Evolutionary conservation across 2,113 vertebrate genomes (phyloP), one percentile per base, ranked within the genome.

Genomic region (Sphyrna mokarran): DNA sequence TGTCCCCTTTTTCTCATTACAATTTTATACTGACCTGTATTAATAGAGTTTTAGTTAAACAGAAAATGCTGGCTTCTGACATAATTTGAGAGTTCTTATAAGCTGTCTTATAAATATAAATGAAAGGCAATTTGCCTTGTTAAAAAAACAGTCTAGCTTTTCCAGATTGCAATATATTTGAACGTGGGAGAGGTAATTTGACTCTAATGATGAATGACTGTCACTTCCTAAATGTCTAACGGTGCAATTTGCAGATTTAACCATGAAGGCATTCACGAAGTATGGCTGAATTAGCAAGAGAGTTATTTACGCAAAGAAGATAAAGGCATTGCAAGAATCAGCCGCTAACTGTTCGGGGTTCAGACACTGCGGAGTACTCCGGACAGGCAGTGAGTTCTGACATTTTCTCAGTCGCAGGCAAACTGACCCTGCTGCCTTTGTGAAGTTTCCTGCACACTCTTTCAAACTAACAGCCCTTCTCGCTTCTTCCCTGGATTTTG

Each of bases 21-120:
- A 61, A 7, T 33, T 90, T 90, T 90, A 90, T 29, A 90, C 87
- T 90, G 26, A 90, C 54, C 23, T 61, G 87, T 90, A 61, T 14
- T 90, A 90, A 90, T 26, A 58, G 26, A 54, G 54, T 61, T 58
- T 33, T 90, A 61, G 48, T 61, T 90, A 58, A 90, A 90, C 87
- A 90, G 54, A 58, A 23, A 90, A 61, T 90, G 11, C 58, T 90
- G 48, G 87, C 54, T 90, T 58, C 48, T 90, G 61, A 90, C 26
- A 90, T 58, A 33, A 90, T 90, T 61, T 90, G 87, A 90, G 61
- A n/a, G 89, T 91, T 91, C 89, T 91, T 66, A n/a, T 66, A 63
- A 63, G 29, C 58, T 91, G 22, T 91, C 89, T 33, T 66, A 63
- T 91, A 66, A 91, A 91, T 66, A 91, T 91, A 91, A 91, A 91